phyloP scores from a whole-genome alignment of 2,797 vertebrate species.

The Notoglanidium macrostoma region DNA sequence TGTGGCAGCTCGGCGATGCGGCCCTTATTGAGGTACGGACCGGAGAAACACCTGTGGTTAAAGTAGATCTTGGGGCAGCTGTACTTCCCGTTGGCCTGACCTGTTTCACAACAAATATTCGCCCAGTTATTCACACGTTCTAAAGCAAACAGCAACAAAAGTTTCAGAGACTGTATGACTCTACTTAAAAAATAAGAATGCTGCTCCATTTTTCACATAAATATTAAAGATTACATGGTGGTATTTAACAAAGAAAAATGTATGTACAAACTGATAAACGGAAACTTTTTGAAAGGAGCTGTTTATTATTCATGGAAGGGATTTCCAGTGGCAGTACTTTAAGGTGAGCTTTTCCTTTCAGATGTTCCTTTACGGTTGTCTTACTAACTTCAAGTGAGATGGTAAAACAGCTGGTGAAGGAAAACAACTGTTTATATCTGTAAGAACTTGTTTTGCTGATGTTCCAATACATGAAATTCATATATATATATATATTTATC shows the following conservation, averaged over 20 bases:
- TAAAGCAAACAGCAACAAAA: background rate
- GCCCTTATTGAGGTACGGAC: constrained; percentile 97
- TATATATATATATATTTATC: too few relatives aligned
- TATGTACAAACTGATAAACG: background rate
- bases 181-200: background rate
- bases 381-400: background rate
- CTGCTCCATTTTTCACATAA: background rate
- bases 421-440: background rate
- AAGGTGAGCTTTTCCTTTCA: background rate
- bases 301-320: background rate
- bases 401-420: background rate
- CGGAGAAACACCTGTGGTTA: constrained; percentile 98
- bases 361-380: background rate
- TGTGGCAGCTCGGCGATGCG: constrained; percentile 96
- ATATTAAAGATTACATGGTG: background rate
- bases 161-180: background rate
- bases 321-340: background rate
- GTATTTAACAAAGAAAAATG: background rate
- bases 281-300: background rate
- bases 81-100: constrained; percentile 91
- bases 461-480: background rate
- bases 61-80: constrained; percentile 99
- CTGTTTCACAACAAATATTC: constrained; percentile 61
- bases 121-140: background rate
- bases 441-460: background rate